Conservation (phyloP, 2,113 vertebrate genomes). For the Cepphus grylle region DNA sequence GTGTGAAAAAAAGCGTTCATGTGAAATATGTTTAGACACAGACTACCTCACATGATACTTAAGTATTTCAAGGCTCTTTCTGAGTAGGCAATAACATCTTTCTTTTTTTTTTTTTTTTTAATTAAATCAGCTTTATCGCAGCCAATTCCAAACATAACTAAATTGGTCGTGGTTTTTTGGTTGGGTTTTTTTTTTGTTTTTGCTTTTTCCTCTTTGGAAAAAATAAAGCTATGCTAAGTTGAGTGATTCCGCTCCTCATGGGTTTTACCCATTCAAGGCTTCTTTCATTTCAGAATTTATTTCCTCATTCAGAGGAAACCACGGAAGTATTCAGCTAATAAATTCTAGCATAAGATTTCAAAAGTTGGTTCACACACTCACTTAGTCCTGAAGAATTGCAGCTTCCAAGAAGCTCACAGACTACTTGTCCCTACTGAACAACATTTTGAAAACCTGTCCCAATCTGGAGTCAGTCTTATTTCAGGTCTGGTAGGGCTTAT, state of each 20-base stretch:
- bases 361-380: background rate
- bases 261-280: constrained; percentile 5
- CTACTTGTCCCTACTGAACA: background rate
- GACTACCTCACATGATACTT: constrained; percentile 37
- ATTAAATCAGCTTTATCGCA: background rate
- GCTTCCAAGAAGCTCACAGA: background rate
- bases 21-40: constrained; percentile 64
- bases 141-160: background rate
- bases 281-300: background rate
- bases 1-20: constrained; percentile 64
- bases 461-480: background rate
- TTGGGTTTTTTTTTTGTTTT: background rate
- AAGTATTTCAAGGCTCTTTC: constrained; percentile 54
- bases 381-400: background rate
- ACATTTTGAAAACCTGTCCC: background rate
- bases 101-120: background rate
- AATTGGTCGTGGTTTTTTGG: background rate
- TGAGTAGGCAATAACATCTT: constrained; percentile 38
- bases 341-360: background rate
- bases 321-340: background rate
- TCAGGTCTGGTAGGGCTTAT: background rate
- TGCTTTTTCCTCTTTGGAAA: background rate
- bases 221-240: background rate
- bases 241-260: background rate
- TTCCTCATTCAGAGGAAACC: constrained; percentile 9